These are phyloP conservation scores for Thamnaconus septentrionalis DNA, from an alignment of 2,113 vertebrate species.

Conservation along the genomic window DNA sequence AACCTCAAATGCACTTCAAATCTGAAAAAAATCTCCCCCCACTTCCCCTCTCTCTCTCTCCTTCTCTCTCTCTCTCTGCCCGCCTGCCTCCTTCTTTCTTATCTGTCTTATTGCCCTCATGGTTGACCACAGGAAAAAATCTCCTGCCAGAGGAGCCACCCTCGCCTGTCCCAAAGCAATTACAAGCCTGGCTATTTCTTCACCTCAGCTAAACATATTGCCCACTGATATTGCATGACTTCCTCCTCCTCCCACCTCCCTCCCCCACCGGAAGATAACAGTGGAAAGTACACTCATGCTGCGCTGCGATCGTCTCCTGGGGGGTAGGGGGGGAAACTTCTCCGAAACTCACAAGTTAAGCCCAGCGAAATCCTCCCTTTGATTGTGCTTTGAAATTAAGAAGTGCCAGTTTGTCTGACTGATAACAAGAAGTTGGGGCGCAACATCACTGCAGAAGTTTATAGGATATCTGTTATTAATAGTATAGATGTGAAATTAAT, in stretches of 20 bases:
- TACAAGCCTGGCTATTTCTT: constrained; percentile 68
- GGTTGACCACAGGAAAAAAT: constrained; percentile 58
- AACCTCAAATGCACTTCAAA: constrained; percentile 49
- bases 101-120: constrained; percentile 61
- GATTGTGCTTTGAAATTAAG: constrained; percentile 53
- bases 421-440: constrained; percentile 4
- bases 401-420: constrained; percentile 25
- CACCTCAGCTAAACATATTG: constrained; percentile 64
- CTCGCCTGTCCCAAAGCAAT: constrained; percentile 72
- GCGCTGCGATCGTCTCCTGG: constrained; percentile 34
- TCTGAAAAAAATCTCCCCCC: constrained; percentile 42
- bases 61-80: constrained; percentile 12
- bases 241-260: constrained; percentile 48
- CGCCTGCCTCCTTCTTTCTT: constrained; percentile 27
- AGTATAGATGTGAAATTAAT: no score
- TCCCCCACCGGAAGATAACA: constrained; percentile 49
- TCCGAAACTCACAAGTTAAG: constrained; percentile 49
- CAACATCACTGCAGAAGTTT: constrained; percentile 23
- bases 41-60: constrained; percentile 6
- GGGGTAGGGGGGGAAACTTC: constrained; percentile 28
- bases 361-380: constrained; percentile 35
- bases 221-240: constrained; percentile 62
- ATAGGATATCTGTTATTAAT: constrained; percentile 1
- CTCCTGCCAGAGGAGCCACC: constrained; percentile 51
- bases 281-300: constrained; percentile 51